Conservation (phyloP, 2,888 invertebrate genomes). For the Agriopis leucophaearia region DNA sequence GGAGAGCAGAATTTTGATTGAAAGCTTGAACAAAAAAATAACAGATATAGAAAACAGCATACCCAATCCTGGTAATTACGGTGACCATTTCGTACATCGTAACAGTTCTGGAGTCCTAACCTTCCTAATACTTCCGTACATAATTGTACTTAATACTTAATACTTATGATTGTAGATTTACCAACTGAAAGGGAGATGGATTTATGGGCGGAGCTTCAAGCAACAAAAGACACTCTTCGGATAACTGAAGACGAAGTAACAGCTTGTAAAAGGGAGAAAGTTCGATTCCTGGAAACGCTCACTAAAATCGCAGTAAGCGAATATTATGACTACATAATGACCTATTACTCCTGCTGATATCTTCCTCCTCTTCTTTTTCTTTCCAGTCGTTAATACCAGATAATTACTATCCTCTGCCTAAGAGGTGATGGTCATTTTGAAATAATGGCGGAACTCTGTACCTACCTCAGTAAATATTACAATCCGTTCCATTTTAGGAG, state of each 20-base stretch:
- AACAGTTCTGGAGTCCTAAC: neutral
- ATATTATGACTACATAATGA: constrained; percentile 19
- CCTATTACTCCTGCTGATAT: constrained; percentile 22
- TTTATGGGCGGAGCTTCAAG: constrained; percentile 76
- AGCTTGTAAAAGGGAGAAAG: constrained; percentile 75
- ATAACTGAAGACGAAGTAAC: constrained; percentile 75
- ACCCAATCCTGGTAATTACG: constrained; percentile 68
- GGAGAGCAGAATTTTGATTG: constrained; percentile 61
- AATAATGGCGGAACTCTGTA: constrained; percentile 3
- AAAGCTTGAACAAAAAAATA: constrained; percentile 68
- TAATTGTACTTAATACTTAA: too few relatives aligned
- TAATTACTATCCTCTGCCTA: constrained; percentile 57
- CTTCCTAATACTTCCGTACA: neutral
- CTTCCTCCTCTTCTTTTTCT: constrained; percentile 49
- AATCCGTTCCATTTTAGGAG: constrained; percentile 62
- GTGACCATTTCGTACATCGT: neutral
- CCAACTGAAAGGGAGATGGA: constrained; percentile 80
- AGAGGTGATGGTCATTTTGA: constrained; percentile 53
- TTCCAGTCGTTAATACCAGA: constrained; percentile 75
- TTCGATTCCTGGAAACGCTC: constrained; percentile 77
- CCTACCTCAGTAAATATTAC: constrained; percentile 11
- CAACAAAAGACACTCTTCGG: constrained; percentile 77
- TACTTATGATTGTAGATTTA: constrained; percentile 57
- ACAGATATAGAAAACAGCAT: constrained; percentile 68
- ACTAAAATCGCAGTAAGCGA: constrained; percentile 74